Percentiles rank a stretch among this genome's conserved stretches.
phyloP scores from a whole-genome alignment of 2,888 invertebrate genomes.

The Lepeophtheirus nordmannii region DNA sequence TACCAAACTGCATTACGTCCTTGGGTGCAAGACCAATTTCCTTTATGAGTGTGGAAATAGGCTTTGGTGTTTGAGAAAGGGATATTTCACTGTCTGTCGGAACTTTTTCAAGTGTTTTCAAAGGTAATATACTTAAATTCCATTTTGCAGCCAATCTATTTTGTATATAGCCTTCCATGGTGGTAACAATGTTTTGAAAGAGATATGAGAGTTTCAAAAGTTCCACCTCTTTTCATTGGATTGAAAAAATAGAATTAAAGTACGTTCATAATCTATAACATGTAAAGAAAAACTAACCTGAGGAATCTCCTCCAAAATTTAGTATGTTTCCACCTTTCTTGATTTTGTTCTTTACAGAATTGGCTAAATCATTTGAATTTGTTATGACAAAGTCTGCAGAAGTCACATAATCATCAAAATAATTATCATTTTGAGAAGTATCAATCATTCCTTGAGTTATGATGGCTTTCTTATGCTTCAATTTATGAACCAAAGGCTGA shows the following conservation, averaged over 20 bases:
- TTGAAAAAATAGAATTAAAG: conserved; percentile 61
- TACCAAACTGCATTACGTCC: conserved; percentile 80
- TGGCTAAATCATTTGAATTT: conserved; percentile 33
- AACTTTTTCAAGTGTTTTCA: conserved; percentile 36
- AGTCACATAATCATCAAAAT: no score
- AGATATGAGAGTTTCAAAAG: conserved; percentile 75
- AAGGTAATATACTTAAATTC: conserved; percentile 51
- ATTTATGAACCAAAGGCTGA: no score
- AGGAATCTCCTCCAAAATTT: not conserved
- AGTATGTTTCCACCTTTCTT: conserved; percentile 52
- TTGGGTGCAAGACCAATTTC: conserved; percentile 65
- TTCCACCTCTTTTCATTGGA: conserved; percentile 92
- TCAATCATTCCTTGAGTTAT: no score
- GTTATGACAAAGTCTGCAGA: no score
- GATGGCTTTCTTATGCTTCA: no score
- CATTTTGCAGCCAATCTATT: conserved; percentile 43
- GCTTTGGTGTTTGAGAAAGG: conserved; percentile 68
- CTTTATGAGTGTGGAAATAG: conserved; percentile 54
- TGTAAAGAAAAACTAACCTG: conserved; percentile 46
- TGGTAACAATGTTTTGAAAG: conserved; percentile 75
- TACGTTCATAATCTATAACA: conserved; percentile 71
- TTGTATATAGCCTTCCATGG: conserved; percentile 40
- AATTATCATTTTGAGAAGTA: no score
- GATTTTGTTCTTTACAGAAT: conserved; percentile 64
- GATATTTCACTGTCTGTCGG: conserved; percentile 66